Evolutionary conservation across 1,140 invertebrate genomes (phyloP).

Genomic region (Chironomus striatipennis): DNA sequence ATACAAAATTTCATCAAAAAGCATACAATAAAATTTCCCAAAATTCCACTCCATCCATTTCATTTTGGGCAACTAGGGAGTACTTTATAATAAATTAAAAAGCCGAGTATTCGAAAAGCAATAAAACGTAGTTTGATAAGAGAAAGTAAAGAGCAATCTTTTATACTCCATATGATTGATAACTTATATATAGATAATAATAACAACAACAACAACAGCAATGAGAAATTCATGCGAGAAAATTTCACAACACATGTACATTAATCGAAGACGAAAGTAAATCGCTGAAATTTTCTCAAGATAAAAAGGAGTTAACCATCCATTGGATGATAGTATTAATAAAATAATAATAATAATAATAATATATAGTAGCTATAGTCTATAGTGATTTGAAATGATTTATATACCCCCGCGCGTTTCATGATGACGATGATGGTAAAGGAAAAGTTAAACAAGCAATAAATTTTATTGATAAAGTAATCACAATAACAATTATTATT

Average conservation of each 20-base stretch:
- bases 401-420: background rate
- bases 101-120: conserved; percentile 23
- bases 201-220: background rate
- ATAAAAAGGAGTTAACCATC: conserved; percentile 12
- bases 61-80: background rate
- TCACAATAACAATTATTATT: conserved; percentile 17
- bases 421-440: background rate
- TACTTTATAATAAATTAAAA: conserved; percentile 24
- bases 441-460: conserved; percentile 9
- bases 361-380: background rate
- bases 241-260: background rate
- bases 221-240: background rate
- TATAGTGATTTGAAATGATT: background rate
- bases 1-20: no score
- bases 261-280: background rate
- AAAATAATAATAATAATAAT: background rate
- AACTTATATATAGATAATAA: background rate
- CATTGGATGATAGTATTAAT: background rate
- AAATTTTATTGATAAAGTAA: conserved; percentile 23
- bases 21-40: no score
- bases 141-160: conserved; percentile 8
- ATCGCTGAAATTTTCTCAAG: background rate
- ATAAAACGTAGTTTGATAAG: conserved; percentile 23
- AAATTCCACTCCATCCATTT: no score
- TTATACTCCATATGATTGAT: conserved; percentile 20